Evolutionary conservation across 2,797 vertebrate species (phyloP), one percentile per base, ranked within the genome.

Genomic region (Alcedo quadribrachys): DNA sequence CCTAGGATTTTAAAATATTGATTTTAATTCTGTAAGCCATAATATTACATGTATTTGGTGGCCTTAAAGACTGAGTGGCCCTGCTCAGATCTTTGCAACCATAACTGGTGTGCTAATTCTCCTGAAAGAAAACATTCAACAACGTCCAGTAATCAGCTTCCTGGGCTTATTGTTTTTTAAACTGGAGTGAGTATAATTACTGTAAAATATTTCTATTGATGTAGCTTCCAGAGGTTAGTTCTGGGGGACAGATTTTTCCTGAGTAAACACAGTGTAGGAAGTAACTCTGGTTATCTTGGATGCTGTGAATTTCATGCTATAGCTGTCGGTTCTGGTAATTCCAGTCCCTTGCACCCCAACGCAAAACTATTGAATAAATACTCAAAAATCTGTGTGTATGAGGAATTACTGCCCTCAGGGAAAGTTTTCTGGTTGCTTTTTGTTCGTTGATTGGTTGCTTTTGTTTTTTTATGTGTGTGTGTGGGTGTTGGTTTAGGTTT

Each of bases 251-350:
- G 11, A 30, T 70, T 91, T 69, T 88, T 81, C 43, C 28, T 92
- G 76, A 93, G 25, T 81, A 96, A 97, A 92, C 63, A 93, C 65
- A 85, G 16, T 33, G 27, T 57, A 70, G 82, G 85, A 97, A 95
- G 22, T 70, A 95, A 77, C 40, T 71, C 24, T 87, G 85, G 81
- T 94, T 87, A 82, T 97, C 81, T 78, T 77, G 45, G 25, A 67
- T 85, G 16, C 61, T 89, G 30, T 81, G 76, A 94, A 86, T 96
- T 87, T 80, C 85, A 92, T 77, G 81, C 54, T 92, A 18, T 53
- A 83, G 53, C 19, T 85, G 25, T 90, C 74, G 88, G 58, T 35
- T 95, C 51, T 81, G 75, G 93, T 92, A 92, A 89, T 95, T 96
- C 91, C 58, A 89, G 42, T 53, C 33, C 60, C 14, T 4, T 53